Evolutionary conservation across 1,140 invertebrate genomes (phyloP), one percentile per base, ranked within the genome.

Genomic region (Diorhabda elongata): DNA sequence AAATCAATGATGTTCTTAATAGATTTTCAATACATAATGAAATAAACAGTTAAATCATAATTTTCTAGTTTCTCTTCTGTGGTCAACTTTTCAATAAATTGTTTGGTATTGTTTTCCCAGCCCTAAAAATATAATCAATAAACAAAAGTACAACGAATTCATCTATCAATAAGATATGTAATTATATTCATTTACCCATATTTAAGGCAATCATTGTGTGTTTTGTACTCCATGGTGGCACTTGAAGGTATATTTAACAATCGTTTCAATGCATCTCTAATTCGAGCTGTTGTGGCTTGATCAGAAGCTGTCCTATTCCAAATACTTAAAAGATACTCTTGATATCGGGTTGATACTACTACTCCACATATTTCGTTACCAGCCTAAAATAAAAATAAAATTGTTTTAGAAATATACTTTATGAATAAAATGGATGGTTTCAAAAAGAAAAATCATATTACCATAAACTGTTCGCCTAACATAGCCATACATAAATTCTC

Each of bases 281-380:
- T 98, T 75, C 95, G 87, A 69, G 89, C 89, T 74, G 93, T 98
- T 66, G 93, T 94, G 68, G 86, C 87, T 78, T 89, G 86, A 86
- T 98, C 95, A 74, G 90, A 89, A 7, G 96, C 94, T 73, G 92
- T 98, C 79, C 92, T 90, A 84, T 99, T 98, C 98, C 98, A 99
- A 75, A 99, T 89, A 74, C 96, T 97, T 77, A 99, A 91, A 80
- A 98, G 93, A 81, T 99, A 98, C 84, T 99, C 97, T 91, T 97
- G 83, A 77, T 78, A 81, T 68, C 80, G 71, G 2, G 80, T 78
- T 4, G 96, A 98, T 73, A 99, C 90, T 63, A 99, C 97, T 70
- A 96, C 93, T 3, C 97, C 98, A 85, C 97, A 99, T 73, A 99
- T 97, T 85, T 99, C 98, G 74, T 97, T 93, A 5, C 97, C 97